Conservation (phyloP, 2,888 invertebrate genomes). For the Pristionchus exspectatus region DNA sequence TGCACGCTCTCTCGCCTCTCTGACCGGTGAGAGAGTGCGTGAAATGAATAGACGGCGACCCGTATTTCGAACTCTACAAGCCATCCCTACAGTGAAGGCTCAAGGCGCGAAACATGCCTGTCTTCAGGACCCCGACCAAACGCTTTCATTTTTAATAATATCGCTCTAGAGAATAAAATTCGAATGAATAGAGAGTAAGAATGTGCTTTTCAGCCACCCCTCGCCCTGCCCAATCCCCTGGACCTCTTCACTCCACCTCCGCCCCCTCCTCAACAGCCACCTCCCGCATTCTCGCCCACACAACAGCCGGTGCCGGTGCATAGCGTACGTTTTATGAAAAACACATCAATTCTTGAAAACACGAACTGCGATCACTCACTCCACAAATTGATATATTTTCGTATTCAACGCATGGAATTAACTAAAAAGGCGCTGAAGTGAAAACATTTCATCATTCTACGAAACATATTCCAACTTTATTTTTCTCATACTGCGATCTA, state of each 20-base stretch:
- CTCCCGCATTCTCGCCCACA: constrained; percentile 12
- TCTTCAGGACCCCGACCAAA: neutral
- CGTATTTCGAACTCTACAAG: too few species aligned
- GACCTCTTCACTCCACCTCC: constrained; percentile 53
- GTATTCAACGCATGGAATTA: too few species aligned
- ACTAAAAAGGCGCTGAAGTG: neutral
- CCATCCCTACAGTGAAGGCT: too few species aligned
- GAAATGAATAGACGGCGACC: too few species aligned
- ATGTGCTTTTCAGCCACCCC: neutral
- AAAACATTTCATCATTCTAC: neutral
- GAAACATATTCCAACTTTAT: neutral
- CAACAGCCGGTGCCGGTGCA: constrained; percentile 8
- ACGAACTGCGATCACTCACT: too few species aligned
- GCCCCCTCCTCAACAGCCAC: constrained; percentile 50
- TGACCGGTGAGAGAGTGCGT: too few species aligned
- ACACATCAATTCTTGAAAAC: too few species aligned
- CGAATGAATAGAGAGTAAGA: neutral
- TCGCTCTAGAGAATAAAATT: neutral
- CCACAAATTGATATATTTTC: too few species aligned
- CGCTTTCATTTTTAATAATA: neutral
- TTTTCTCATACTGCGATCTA: neutral
- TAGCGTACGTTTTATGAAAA: constrained; percentile 4
- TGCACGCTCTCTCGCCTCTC: too few species aligned
- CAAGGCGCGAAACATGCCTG: too few species aligned
- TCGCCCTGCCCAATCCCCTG: neutral